Evolutionary conservation across 2,797 vertebrate genomes (phyloP).

Genomic region (Falco cherrug): DNA sequence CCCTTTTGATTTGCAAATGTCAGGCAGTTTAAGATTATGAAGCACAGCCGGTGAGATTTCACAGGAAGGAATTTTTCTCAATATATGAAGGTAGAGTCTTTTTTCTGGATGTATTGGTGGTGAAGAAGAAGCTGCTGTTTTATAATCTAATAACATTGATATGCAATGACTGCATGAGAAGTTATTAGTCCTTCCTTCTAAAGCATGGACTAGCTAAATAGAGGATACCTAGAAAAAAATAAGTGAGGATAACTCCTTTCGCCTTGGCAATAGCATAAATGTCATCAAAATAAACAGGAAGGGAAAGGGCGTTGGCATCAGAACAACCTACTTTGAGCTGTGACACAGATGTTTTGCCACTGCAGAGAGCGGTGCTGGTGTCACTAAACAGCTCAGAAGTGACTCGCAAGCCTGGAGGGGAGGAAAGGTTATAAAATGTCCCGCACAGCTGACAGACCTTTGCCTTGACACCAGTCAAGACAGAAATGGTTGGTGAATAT

Average conservation of each 20-base stretch:
- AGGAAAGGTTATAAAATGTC: not conserved
- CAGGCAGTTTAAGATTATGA: not conserved
- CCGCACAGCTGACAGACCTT: not conserved
- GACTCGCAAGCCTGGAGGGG: not conserved
- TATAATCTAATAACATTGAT: not conserved
- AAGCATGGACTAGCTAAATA: not conserved
- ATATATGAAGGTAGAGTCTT: not conserved
- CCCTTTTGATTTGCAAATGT: not conserved
- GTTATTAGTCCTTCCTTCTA: not conserved
- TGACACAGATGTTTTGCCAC: not conserved
- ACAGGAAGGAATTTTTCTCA: conserved; percentile 20
- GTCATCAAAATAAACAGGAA: not conserved
- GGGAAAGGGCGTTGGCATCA: not conserved
- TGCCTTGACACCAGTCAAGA: not conserved
- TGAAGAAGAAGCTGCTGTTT: not conserved
- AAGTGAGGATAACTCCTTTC: not conserved
- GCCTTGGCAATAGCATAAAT: not conserved
- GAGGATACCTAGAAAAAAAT: not conserved
- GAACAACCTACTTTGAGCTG: not conserved
- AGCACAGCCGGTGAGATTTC: not conserved
- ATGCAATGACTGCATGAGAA: not conserved
- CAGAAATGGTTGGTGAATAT: not conserved
- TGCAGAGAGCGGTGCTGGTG: not conserved
- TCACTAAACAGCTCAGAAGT: not conserved
- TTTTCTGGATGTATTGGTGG: not conserved